A percentile compares a stretch with the other conserved stretches of the same genome.
Conservation (phyloP, 2,113 vertebrate genomes). For the Emydocephalus ijimae region DNA sequence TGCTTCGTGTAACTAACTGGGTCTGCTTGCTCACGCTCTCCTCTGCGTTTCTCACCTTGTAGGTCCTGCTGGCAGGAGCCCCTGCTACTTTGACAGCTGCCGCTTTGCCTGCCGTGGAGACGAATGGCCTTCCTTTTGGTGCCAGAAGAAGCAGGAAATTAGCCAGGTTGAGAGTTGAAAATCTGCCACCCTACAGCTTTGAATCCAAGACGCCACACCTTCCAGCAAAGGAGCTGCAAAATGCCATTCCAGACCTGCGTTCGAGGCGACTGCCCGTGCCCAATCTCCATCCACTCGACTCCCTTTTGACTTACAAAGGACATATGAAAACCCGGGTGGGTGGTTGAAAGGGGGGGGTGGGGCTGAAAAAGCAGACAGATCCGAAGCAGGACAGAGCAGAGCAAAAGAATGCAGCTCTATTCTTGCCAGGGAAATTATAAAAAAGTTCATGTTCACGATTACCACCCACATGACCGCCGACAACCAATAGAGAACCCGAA, state of each 20-base stretch:
- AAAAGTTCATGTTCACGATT: slow-evolving; percentile 99
- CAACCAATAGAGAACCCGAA: slow-evolving; percentile 86
- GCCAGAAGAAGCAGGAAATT: slow-evolving; percentile 82
- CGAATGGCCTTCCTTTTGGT: slow-evolving; percentile 74
- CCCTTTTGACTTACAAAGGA: slow-evolving; percentile 70
- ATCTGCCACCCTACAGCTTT: slow-evolving; percentile 68
- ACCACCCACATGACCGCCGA: slow-evolving; percentile 86
- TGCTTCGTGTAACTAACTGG: slow-evolving; percentile 34
- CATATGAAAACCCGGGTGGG: slow-evolving; percentile 54
- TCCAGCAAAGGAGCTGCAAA: slow-evolving; percentile 65
- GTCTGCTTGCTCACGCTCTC: slow-evolving; percentile 57
- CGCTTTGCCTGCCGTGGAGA: slow-evolving; percentile 70
- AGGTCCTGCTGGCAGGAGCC: slow-evolving; percentile 72
- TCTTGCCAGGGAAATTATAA: slow-evolving; percentile 97
- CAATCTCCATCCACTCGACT: slow-evolving; percentile 62
- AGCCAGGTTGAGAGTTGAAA: slow-evolving; percentile 78
- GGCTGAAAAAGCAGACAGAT: slow-evolving; percentile 70
- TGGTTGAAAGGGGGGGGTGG: slow-evolving; percentile 2
- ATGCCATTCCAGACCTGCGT: slow-evolving; percentile 61
- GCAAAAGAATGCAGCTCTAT: slow-evolving; percentile 93
- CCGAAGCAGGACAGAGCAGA: slow-evolving; percentile 81
- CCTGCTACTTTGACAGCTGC: slow-evolving; percentile 81
- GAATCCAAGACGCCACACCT: slow-evolving; percentile 76
- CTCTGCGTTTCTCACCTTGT: slow-evolving; percentile 77
- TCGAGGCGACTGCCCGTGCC: slow-evolving; percentile 59